Base-by-base conservation (phyloP, 2,113 vertebrate species). In the Corythornis madagascariensis region DNA sequence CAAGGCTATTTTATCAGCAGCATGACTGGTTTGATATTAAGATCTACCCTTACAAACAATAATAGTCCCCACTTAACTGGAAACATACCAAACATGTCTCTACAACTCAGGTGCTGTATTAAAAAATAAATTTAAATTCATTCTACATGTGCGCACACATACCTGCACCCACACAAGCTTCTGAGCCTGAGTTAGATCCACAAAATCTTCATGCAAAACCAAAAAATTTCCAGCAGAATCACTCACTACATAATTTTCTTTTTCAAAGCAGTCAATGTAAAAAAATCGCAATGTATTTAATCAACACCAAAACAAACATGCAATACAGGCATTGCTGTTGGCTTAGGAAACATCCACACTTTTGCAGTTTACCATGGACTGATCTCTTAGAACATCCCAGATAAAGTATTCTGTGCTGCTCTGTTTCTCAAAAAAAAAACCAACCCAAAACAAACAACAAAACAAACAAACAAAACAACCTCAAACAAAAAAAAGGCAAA, bases 131-230 rank as follows among this genome's bases (percentile, higher is more conserved):
- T 55, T 79, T 70, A 10, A 38, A 38, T 66, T 47, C 33, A 50
- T 57, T 94, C 66, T 70, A 11, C 38, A 61, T 67, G 80, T 86
- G 83, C 7, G 0, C 88, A 83, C 89, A 96, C 94, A 88, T 94
- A 96, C 88, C 92, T 95, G 77, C 92, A 96, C 93, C 90, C 93
- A 96, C 86, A 94, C 66, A 95, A 88, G 73, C 83, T 83, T 85
- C 88, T 95, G 90, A 83, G 28, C 61, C 72, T 76, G 64, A 84
- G 91, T 83, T 75, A 95, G 74, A 92, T 83, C 82, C 83, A 73
- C 60, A 53, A 85, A 82, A 74, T 79, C 87, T 48, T 57, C 81
- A 33, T 17, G 92, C 52, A 91, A 94, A 89, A 19, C 3, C 6
- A 5, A 89, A 70, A 25, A 38, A 72, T 59, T 53, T 72, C 65